Evolutionary conservation across 2,888 invertebrate genomes (phyloP), one percentile per base, ranked within the genome.

Genomic region (Coelinius sp.): DNA sequence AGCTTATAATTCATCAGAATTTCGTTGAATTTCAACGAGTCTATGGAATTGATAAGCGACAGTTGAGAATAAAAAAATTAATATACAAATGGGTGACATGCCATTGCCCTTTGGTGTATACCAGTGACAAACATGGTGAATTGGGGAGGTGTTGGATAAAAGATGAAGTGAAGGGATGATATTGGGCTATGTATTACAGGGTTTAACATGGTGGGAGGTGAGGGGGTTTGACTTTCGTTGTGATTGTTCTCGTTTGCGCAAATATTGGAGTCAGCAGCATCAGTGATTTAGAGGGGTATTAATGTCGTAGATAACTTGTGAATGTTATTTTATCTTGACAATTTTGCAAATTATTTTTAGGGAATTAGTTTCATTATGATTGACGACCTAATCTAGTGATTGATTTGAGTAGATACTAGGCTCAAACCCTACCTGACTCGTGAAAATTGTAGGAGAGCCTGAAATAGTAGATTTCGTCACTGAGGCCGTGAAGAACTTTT

Each of bases 131-230:
- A 62, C 59, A 71, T 38, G 25, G 63, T n/a, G 31, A 7, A 49
- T 46, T 20, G 4, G 27, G 62, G 41, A 49, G 66, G 38, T 44
- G 17, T 68, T 41, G 53, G 66, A 67, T 49, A 41, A 53, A 65
- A 66, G 71, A 70, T 72, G 70, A 64, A 64, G 69, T 46, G 62
- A 59, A 59, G 14, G 35, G 59, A 31, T 59, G 14, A 56, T 27
- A 27, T 17, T 38, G 22, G 20, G 80, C 82, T 83, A 81, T 83
- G 83, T 80, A 83, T 83, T 82, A 82, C 80, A 80, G 80, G 82
- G 83, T 84, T 84, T 83, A 80, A 79, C 82, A 78, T 80, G 71
- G 74, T n/a, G n/a, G n/a, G n/a, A 76, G 62, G 35, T 75, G 78
- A 76, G 27, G 56, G 56, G n/a, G n/a, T 24, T 27, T 25, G 7